These are phyloP conservation scores for Menura novaehollandiae DNA, from an alignment of 2,113 vertebrate genomes.

Conservation along the genomic window DNA sequence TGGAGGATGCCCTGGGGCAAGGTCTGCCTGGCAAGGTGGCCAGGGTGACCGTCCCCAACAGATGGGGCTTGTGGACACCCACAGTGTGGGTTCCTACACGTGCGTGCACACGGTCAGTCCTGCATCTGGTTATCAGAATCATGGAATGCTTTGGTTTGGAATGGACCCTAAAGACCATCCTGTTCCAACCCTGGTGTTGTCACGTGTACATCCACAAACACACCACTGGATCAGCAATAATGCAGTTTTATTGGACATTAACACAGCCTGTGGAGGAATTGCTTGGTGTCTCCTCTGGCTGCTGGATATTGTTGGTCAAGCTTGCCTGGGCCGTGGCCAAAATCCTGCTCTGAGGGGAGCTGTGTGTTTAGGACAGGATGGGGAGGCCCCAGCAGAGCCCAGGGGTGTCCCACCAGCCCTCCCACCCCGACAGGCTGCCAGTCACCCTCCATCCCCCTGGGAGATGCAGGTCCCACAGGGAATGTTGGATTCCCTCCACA, in stretches of 20 bases:
- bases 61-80: background rate
- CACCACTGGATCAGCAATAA: accelerated
- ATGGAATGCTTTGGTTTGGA: background rate
- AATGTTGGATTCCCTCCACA: background rate
- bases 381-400: background rate
- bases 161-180: background rate
- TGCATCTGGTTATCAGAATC: background rate
- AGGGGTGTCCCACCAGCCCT: background rate
- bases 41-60: background rate
- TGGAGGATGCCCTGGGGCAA: background rate
- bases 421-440: accelerated
- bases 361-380: background rate
- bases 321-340: accelerated
- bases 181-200: accelerated
- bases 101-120: accelerated
- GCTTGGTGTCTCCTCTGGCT: background rate
- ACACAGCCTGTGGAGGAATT: background rate
- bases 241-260: background rate
- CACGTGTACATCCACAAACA: accelerated
- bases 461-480: accelerated
- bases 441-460: background rate
- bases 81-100: accelerated
- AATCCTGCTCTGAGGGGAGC: background rate
- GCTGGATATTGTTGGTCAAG: background rate
- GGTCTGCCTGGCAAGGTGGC: background rate